Conservation (phyloP, 2,113 vertebrate species). For the Xenopus borealis region DNA sequence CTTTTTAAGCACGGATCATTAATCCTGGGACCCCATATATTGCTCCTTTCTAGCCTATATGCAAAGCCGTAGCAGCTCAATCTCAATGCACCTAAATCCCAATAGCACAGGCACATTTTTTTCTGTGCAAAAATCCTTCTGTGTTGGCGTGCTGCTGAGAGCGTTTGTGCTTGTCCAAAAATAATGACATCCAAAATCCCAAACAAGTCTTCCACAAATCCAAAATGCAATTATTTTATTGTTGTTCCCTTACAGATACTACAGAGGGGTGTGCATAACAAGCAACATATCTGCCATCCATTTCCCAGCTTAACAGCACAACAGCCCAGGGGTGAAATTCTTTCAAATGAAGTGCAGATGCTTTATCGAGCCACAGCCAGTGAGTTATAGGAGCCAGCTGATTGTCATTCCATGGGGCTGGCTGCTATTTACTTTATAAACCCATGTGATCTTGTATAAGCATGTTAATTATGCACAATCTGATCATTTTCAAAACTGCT, state of each 20-base stretch:
- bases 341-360: slow-evolving; percentile 40
- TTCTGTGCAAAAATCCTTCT: neutral
- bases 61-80: neutral
- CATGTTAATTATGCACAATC: slow-evolving; percentile 27
- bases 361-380: slow-evolving; percentile 28
- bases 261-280: slow-evolving; percentile 36
- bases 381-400: slow-evolving; percentile 25
- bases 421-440: slow-evolving; percentile 18
- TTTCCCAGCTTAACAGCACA: slow-evolving; percentile 37
- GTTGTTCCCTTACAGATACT: slow-evolving; percentile 18
- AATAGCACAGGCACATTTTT: neutral
- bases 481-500: slow-evolving; percentile 11
- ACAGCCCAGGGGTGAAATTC: slow-evolving; percentile 44
- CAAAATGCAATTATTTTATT: slow-evolving; percentile 25
- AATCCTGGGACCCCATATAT: too few relatives aligned
- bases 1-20: too few relatives aligned
- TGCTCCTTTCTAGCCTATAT: too few relatives aligned
- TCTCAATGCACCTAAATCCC: neutral
- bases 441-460: neutral
- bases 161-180: slow-evolving; percentile 10
- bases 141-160: slow-evolving; percentile 5
- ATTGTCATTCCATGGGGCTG: slow-evolving; percentile 27
- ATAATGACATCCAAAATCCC: slow-evolving; percentile 18
- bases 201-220: slow-evolving; percentile 12
- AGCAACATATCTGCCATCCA: slow-evolving; percentile 33